Conservation (phyloP, 2,888 invertebrate genomes). For the Crocallis elinguaria region DNA sequence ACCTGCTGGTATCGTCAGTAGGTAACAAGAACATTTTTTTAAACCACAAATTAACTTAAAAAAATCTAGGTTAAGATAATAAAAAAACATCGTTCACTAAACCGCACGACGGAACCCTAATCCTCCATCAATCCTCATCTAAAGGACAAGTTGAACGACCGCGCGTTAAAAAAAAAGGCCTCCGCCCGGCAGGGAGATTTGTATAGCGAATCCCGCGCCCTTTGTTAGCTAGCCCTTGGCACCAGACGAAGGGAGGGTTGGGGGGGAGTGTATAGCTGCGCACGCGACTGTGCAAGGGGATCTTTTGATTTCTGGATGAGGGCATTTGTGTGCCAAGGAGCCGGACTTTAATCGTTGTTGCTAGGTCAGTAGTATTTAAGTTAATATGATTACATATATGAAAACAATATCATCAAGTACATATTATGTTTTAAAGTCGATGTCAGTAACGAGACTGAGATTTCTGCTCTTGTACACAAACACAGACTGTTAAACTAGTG, state of each 20-base stretch:
- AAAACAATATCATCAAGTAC: too few species aligned
- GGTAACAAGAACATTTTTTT: too few species aligned
- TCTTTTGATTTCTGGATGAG: neutral
- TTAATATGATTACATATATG: too few species aligned
- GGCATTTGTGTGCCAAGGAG: neutral
- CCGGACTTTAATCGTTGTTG: neutral
- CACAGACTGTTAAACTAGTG: too few species aligned
- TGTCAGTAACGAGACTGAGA: too few species aligned
- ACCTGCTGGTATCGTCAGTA: too few species aligned
- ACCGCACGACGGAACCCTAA: slow-evolving; percentile 16
- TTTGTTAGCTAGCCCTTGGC: slow-evolving; percentile 24
- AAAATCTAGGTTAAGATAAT: too few species aligned
- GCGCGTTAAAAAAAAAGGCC: slow-evolving; percentile 31
- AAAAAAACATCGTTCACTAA: neutral
- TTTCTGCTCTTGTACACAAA: too few species aligned
- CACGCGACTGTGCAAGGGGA: slow-evolving; percentile 23
- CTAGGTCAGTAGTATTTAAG: neutral
- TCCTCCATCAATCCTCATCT: slow-evolving; percentile 41
- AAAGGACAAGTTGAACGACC: slow-evolving; percentile 71
- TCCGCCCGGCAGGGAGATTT: slow-evolving; percentile 40
- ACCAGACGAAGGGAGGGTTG: slow-evolving; percentile 14
- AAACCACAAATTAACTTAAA: neutral
- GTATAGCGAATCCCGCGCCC: slow-evolving; percentile 41
- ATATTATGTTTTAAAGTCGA: too few species aligned
- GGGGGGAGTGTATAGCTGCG: slow-evolving; percentile 16